These are phyloP conservation scores for Tachycineta bicolor DNA, from an alignment of 2,113 vertebrate species.

Conservation along the genomic window DNA sequence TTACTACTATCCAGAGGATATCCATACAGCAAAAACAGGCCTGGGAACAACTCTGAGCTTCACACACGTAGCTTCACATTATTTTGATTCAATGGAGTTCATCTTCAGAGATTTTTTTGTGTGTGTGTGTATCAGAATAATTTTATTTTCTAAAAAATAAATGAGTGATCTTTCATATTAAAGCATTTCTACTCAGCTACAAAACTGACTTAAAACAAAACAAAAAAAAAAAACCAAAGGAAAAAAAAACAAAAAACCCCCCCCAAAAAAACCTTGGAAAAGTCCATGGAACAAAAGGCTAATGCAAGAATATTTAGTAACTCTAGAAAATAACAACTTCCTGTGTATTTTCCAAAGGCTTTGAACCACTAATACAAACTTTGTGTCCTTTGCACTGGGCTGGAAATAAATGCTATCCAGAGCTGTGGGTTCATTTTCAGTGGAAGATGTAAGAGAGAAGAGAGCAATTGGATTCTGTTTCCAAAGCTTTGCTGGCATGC, in stretches of 20 bases:
- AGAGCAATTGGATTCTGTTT: not conserved
- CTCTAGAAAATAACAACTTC: conserved; percentile 53
- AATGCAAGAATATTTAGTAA: conserved; percentile 17
- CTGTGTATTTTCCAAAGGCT: conserved; percentile 38
- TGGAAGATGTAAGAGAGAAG: not conserved
- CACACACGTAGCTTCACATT: not conserved
- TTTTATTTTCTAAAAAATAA: not conserved
- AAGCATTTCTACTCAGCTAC: not conserved
- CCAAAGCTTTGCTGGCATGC: not conserved
- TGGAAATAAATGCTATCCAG: conserved; percentile 7
- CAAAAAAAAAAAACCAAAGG: too few species aligned
- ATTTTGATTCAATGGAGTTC: not conserved
- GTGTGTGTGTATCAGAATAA: not conserved
- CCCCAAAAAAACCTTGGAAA: conserved; percentile 7
- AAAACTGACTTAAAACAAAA: not conserved
- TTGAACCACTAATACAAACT: conserved; percentile 26
- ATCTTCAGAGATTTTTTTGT: not conserved
- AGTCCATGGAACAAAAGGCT: conserved; percentile 6
- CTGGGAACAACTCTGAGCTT: not conserved
- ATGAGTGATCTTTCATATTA: not conserved
- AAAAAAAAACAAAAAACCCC: too few species aligned
- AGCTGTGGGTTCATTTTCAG: not conserved
- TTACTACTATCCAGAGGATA: not conserved
- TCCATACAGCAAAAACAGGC: not conserved
- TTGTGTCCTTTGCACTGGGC: not conserved